Base-by-base conservation (phyloP, 1,140 invertebrate genomes). In the Drosophila prosaltans region DNA sequence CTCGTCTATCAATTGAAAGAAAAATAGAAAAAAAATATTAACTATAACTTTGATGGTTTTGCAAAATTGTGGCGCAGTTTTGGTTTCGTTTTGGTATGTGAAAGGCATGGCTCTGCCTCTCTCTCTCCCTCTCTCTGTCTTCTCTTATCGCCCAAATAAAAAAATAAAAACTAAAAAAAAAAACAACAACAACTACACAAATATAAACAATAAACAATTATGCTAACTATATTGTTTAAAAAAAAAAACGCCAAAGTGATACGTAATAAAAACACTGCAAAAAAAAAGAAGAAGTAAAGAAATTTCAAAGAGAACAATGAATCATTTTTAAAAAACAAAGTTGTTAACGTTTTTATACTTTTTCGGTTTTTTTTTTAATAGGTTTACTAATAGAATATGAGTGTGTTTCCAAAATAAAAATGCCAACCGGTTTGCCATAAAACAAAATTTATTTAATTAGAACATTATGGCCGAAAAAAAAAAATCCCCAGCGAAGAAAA, bases 61-160 rank as follows among this genome's bases (percentile, higher is more conserved):
- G 83, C 83, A 55, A 88, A 89, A 78, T 80, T 69, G 70, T 68
- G 77, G 77, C 83, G 83, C 84, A 88, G 83, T 88, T 88, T 65
- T 80, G 41, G 74, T 80, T 89, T 32, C 28, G 65, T 59, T 45
- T 65, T 60, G 58, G 65, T 69, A 69, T 63, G 69, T 73, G 57
- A 69, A 67, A 69, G 51, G 39, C 26, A 51, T 43, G 57, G 51
- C 16, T 16, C 16, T 30, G 28, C n/a, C n/a, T 2, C 28, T 36
- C 32, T 36, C 32, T 36, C 32, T 36, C 1, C 0, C 32, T 36
- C 32, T 36, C 6, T 36, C 6, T 36, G 32, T 7, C 16, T 41
- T 7, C 16, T 41, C 32, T 51, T 48, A 63, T 64, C 61, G 45
- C 41, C 0, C 2, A 21, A 51, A 16, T 16, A 45, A 63, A 43